phyloP scores from a whole-genome alignment of 2,888 invertebrate species.

The Aspidapion aeneum region DNA sequence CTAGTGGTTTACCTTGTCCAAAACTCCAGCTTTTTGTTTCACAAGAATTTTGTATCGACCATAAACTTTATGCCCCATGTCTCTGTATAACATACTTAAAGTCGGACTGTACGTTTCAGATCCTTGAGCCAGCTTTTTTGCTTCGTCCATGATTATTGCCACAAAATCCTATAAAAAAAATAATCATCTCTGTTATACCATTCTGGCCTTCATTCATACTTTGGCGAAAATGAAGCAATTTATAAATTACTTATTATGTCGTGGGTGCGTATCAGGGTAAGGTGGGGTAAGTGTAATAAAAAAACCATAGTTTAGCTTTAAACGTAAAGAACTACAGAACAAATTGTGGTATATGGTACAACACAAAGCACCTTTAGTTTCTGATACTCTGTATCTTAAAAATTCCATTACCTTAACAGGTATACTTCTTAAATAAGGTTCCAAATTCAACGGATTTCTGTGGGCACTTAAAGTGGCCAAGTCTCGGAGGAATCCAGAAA shows the following conservation, averaged over 20 bases:
- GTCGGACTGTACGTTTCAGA: conserved; percentile 79
- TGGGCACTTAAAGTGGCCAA: conserved; percentile 61
- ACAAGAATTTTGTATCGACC: conserved; percentile 63
- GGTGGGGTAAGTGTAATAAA: too few relatives aligned
- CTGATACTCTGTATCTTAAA: too few relatives aligned
- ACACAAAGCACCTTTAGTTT: too few relatives aligned
- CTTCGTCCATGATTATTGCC: conserved; percentile 64
- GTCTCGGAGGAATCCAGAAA: conserved; percentile 65
- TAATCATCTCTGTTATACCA: too few relatives aligned
- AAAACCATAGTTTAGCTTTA: too few relatives aligned
- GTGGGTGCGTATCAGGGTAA: too few relatives aligned
- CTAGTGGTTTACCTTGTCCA: conserved; percentile 56
- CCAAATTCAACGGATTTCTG: conserved; percentile 36
- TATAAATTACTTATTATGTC: too few relatives aligned
- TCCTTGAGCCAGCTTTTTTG: conserved; percentile 66
- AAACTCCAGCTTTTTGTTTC: conserved; percentile 61
- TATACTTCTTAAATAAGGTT: conserved; percentile 42
- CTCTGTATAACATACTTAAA: conserved; percentile 59
- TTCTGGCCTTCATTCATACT: too few relatives aligned
- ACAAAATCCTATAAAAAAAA: conserved; percentile 53
- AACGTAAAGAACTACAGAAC: too few relatives aligned
- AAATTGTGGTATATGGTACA: too few relatives aligned
- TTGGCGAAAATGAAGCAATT: too few relatives aligned
- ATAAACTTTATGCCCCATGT: conserved; percentile 68
- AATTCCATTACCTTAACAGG: conserved; percentile 32